Evolutionary conservation across 2,888 invertebrate genomes (phyloP).

Genomic region (Epinotia nisella): DNA sequence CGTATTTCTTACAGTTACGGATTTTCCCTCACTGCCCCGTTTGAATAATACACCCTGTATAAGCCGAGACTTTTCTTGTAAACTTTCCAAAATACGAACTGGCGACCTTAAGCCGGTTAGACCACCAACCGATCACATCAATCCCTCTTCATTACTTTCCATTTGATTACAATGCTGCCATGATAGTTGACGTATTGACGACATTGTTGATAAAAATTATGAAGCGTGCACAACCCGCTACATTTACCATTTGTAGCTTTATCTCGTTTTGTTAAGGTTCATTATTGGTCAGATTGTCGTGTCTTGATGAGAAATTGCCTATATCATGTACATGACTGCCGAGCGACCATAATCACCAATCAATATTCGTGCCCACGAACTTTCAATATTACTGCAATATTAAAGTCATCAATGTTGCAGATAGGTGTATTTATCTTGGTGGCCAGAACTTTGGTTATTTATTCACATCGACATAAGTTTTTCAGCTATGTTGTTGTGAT

Average conservation of each 20-base stretch:
- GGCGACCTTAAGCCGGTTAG: slow-evolving; percentile 6
- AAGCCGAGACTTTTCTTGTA: background rate
- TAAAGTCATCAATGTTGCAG: slow-evolving; percentile 8
- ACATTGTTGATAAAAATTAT: slow-evolving; percentile 29
- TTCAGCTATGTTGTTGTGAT: background rate
- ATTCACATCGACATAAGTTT: slow-evolving; percentile 3
- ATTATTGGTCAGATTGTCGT: background rate
- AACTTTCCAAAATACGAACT: slow-evolving; percentile 13
- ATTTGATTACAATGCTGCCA: slow-evolving; percentile 16
- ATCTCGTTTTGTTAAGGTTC: background rate
- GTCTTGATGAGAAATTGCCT: slow-evolving; percentile 20
- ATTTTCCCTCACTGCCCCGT: too few species aligned
- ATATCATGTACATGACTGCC: slow-evolving; percentile 1
- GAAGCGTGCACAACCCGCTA: slow-evolving; percentile 4
- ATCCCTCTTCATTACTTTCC: slow-evolving; percentile 24
- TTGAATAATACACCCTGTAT: too few species aligned
- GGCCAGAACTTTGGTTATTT: slow-evolving; percentile 13
- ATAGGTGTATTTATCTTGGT: slow-evolving; percentile 9
- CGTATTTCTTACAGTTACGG: too few species aligned
- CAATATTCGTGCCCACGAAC: slow-evolving; percentile 16
- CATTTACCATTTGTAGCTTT: background rate
- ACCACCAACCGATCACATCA: background rate
- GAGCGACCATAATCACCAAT: slow-evolving; percentile 24
- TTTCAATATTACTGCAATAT: slow-evolving; percentile 15
- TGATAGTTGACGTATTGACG: slow-evolving; percentile 30